Conservation (phyloP, 2,888 invertebrate species). For the Cataglyphis livida region DNA sequence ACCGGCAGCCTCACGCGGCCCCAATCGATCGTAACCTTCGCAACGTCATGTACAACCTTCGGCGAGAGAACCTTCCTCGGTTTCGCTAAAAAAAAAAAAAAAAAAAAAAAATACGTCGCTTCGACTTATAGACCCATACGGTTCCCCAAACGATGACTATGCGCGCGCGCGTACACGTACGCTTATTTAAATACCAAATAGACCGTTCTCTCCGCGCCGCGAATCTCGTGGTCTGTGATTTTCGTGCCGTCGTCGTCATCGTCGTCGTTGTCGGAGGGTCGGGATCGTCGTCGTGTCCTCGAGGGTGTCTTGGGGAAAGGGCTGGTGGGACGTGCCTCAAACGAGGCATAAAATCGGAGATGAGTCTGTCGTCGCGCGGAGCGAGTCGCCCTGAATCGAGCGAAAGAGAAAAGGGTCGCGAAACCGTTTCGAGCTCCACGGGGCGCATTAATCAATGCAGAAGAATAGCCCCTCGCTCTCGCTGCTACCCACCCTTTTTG, state of each 20-base stretch:
- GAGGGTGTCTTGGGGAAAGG: slow-evolving; percentile 46
- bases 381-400: slow-evolving; percentile 57
- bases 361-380: slow-evolving; percentile 74
- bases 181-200: slow-evolving; percentile 77
- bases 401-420: slow-evolving; percentile 54
- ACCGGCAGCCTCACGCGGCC: slow-evolving; percentile 29
- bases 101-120: slow-evolving; percentile 19
- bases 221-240: slow-evolving; percentile 74
- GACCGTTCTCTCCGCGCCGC: slow-evolving; percentile 60
- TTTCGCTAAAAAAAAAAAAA: slow-evolving; percentile 55
- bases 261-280: slow-evolving; percentile 54
- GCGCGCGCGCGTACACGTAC: slow-evolving; percentile 49
- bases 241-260: slow-evolving; percentile 59
- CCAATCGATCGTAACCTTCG: slow-evolving; percentile 54
- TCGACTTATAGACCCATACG: slow-evolving; percentile 58
- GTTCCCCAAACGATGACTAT: slow-evolving; percentile 44
- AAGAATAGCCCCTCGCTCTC: slow-evolving; percentile 66
- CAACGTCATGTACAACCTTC: slow-evolving; percentile 25
- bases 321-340: slow-evolving; percentile 67
- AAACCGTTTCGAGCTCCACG: slow-evolving; percentile 68
- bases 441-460: slow-evolving; percentile 76
- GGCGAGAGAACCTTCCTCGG: neutral
- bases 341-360: slow-evolving; percentile 79
- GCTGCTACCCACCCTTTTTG: slow-evolving; percentile 42
- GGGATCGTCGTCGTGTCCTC: slow-evolving; percentile 39